Conservation (phyloP, 2,113 vertebrate genomes). For the Chionodraco myersi region DNA sequence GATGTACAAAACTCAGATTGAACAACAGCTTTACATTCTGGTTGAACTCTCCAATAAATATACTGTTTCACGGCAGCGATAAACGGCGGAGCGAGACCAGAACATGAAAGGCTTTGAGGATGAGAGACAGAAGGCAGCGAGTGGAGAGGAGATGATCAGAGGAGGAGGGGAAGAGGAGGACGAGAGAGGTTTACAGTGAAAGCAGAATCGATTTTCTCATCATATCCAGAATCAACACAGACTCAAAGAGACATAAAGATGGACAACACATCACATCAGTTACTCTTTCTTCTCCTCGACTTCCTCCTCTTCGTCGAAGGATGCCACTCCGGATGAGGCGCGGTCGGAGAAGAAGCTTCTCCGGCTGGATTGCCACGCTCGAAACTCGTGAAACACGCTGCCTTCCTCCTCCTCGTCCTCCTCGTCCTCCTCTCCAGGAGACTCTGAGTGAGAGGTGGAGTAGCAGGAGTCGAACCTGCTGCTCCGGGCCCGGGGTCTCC, state of each 20-base stretch:
- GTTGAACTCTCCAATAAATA: slow-evolving; percentile 48
- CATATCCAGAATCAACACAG: slow-evolving; percentile 66
- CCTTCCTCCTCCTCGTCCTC: slow-evolving; percentile 81
- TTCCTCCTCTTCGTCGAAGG: slow-evolving; percentile 79
- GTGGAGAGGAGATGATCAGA: slow-evolving; percentile 24
- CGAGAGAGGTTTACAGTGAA: slow-evolving; percentile 27
- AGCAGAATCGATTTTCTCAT: slow-evolving; percentile 61
- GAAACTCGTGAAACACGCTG: slow-evolving; percentile 80
- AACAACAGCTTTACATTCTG: slow-evolving; percentile 78
- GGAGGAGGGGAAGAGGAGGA: slow-evolving; percentile 31
- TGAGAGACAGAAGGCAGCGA: slow-evolving; percentile 50
- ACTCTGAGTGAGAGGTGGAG: slow-evolving; percentile 83
- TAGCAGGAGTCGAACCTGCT: slow-evolving; percentile 84
- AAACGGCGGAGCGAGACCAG: slow-evolving; percentile 42
- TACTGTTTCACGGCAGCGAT: slow-evolving; percentile 56
- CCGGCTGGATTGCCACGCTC: slow-evolving; percentile 76
- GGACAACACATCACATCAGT: slow-evolving; percentile 76
- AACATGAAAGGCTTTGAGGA: slow-evolving; percentile 45
- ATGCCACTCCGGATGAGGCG: slow-evolving; percentile 80
- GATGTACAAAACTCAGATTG: slow-evolving; percentile 76
- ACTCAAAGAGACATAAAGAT: slow-evolving; percentile 63
- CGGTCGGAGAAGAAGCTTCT: slow-evolving; percentile 78
- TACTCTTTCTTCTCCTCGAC: slow-evolving; percentile 67
- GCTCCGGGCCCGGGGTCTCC: slow-evolving; percentile 74
- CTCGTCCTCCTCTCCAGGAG: slow-evolving; percentile 81